A percentile compares a stretch with the other conserved stretches of the same genome.
These are phyloP conservation scores for Trididemnum nubilum DNA, from an alignment of 23 tunicate genomes.

Conservation along the genomic window DNA sequence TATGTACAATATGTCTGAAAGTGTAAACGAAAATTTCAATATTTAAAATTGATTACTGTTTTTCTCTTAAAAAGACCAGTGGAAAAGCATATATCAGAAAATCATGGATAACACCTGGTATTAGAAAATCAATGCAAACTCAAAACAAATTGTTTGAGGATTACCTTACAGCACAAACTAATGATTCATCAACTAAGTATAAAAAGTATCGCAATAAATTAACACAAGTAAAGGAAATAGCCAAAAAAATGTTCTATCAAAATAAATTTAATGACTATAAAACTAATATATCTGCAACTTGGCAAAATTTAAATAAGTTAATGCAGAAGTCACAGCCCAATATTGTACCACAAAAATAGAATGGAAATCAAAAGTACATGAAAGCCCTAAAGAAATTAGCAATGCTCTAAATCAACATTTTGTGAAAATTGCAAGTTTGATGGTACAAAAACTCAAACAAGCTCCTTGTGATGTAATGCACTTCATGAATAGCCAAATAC, in stretches of 20 bases:
- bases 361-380: background rate
- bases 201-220: background rate
- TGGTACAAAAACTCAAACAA: background rate
- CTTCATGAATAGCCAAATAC: background rate
- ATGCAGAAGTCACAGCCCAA: background rate
- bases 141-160: background rate
- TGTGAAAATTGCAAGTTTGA: background rate
- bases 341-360: background rate
- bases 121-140: background rate
- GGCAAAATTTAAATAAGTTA: background rate
- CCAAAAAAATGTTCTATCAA: background rate
- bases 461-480: background rate
- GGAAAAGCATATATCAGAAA: background rate
- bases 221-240: background rate
- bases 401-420: background rate
- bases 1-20: background rate
- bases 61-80: background rate
- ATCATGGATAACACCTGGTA: background rate
- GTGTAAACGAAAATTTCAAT: background rate
- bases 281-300: background rate
- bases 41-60: background rate
- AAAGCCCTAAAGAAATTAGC: background rate
- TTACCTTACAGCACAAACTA: background rate
- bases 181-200: background rate
- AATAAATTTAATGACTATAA: background rate